Evolutionary conservation across 2,888 invertebrate genomes (phyloP).

Genomic region (Chymomyza caudatula): DNA sequence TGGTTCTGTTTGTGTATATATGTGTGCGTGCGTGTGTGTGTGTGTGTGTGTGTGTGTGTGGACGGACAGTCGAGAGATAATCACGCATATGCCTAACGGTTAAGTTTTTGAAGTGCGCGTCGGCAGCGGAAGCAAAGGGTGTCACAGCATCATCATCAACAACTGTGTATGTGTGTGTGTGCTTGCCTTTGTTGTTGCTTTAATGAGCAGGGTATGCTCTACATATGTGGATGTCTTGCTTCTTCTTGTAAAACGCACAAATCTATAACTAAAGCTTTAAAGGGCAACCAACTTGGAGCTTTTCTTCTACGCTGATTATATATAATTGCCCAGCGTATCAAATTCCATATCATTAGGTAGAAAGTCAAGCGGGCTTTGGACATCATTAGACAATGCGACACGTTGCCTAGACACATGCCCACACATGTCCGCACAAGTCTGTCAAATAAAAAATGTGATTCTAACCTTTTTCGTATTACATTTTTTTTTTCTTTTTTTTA

Average conservation of each 20-base stretch:
- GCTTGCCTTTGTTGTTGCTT: constrained; percentile 20
- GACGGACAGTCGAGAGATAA: constrained; percentile 57
- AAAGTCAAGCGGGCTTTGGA: not conserved
- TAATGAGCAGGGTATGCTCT: constrained; percentile 54
- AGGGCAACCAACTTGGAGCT: not conserved
- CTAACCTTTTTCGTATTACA: not conserved
- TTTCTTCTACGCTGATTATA: not conserved
- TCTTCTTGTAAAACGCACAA: constrained; percentile 10
- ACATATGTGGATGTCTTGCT: constrained; percentile 37
- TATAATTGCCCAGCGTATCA: constrained; percentile 2
- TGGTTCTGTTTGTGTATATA: constrained; percentile 3
- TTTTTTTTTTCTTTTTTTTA: not conserved
- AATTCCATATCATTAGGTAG: constrained; percentile 36
- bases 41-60: not conserved
- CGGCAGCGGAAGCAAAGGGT: constrained; percentile 47
- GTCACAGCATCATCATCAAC: constrained; percentile 32
- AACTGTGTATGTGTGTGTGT: not conserved
- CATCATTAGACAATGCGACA: not conserved
- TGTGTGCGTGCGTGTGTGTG: not conserved
- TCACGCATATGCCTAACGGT: constrained; percentile 71
- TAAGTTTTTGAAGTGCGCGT: constrained; percentile 66
- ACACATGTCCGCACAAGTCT: constrained; percentile 1
- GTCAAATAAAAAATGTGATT: not conserved
- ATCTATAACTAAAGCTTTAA: constrained; percentile 29
- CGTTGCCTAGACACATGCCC: constrained; percentile 34